phyloP scores from a whole-genome alignment of 37 sponge, comb jelly and placozoan species.

The Corticium candelabrum region DNA sequence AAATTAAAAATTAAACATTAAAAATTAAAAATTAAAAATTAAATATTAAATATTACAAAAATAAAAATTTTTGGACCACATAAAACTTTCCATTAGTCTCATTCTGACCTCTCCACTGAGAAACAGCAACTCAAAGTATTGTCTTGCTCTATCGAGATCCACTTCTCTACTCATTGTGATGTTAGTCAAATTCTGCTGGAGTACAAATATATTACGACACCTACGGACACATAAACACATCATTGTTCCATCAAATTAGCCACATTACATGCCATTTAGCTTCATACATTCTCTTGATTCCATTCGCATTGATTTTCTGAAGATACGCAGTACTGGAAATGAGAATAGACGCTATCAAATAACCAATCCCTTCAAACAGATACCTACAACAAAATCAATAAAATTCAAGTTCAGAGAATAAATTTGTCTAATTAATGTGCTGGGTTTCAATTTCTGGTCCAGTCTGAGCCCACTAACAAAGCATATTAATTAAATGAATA shows the following conservation, averaged over 20 bases:
- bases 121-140: conserved; percentile 86
- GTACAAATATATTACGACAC: conserved; percentile 69
- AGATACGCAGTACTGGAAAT: conserved; percentile 45
- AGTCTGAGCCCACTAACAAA: too few relatives aligned
- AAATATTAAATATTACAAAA: not conserved
- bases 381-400: conserved; percentile 32
- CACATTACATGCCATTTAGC: not conserved
- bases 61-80: not conserved
- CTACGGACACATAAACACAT: conserved; percentile 22
- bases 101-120: conserved; percentile 60
- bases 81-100: not conserved
- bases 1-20: too few relatives aligned
- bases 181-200: conserved; percentile 86
- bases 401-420: too few relatives aligned
- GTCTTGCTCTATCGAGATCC: conserved; percentile 72
- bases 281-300: conserved; percentile 89
- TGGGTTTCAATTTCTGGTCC: too few relatives aligned
- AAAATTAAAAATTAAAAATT: not conserved
- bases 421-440: too few relatives aligned
- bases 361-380: conserved; percentile 91
- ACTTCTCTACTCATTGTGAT: conserved; percentile 81
- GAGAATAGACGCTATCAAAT: conserved; percentile 68
- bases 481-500: too few relatives aligned
- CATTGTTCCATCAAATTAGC: not conserved
- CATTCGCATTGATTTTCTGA: conserved; percentile 47